These are phyloP conservation scores for Leucopsar rothschildi DNA, from an alignment of 2,113 vertebrate species.

Conservation along the genomic window DNA sequence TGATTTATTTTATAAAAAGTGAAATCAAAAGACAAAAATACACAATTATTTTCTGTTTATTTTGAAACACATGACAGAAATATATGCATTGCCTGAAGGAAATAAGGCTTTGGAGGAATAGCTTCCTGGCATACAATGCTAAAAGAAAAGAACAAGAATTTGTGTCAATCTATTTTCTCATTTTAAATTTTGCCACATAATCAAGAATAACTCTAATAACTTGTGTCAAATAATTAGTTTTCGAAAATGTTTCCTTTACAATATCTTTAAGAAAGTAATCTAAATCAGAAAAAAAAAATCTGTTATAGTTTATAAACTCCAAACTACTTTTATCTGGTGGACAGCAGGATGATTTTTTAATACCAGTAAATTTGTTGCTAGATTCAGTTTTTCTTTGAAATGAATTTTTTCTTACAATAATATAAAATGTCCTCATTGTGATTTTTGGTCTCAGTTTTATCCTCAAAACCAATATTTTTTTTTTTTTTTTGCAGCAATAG, in stretches of 20 bases:
- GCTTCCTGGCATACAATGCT: background rate
- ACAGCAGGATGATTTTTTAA: background rate
- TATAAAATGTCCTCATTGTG: background rate
- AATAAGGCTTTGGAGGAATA: background rate
- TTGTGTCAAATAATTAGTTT: background rate
- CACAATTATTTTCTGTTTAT: background rate
- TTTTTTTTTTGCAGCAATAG: background rate
- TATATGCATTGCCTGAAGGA: background rate
- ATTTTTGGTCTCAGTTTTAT: accelerated
- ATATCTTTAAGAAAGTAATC: background rate
- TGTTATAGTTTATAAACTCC: background rate
- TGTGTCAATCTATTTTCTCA: background rate
- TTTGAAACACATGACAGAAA: background rate
- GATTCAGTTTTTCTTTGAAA: background rate
- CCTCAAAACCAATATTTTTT: background rate
- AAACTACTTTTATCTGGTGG: background rate
- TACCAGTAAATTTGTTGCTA: background rate
- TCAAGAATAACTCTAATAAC: background rate
- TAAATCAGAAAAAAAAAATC: background rate
- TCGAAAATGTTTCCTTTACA: background rate
- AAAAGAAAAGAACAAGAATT: background rate
- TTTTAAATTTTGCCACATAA: background rate
- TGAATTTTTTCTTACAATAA: background rate
- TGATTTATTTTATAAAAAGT: background rate
- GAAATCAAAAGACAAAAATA: background rate